Base-by-base conservation (phyloP, 2,888 invertebrate species). In the Cryptocephalus moraei region DNA sequence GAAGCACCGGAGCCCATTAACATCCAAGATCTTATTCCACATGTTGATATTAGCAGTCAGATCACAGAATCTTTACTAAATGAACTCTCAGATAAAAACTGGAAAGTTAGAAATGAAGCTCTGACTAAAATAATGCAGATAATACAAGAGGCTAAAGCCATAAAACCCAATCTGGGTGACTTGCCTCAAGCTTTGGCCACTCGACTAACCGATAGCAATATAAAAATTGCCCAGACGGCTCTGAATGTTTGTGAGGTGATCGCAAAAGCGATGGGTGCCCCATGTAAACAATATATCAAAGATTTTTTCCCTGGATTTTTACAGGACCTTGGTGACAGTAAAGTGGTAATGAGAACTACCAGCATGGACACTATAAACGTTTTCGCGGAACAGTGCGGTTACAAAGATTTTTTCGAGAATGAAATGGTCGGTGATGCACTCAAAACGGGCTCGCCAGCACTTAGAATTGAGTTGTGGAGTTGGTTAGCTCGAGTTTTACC, bases 361-460 rank as follows among this genome's bases (percentile, higher is more conserved):
- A 88, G 91, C 0, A 75, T 88, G 32, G 76, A 83, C n/a, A 88
- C 91, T 57, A 83, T 93, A 39, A 89, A 90, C 62, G 75, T 84
- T 2, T 94, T 91, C 84, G 85, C 86, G 39, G 86, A 86, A 45
- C 82, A 86, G 58, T 86, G 87, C 48, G 87, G 89, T 0, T 81
- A 82, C 56, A 83, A 84, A 51, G 86, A 86, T 56, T 82, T 87
- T 60, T 84, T 92, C 49, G 94, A 94, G 47, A 84, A 84, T 2
- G 94, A 95, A 75, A 89, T 93, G 78, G 78, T 95, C 52, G 78
- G 80, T 10, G 93, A 94, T 71, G 90, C 90, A 1, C 73, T 96
- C 4, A 88, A 87, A 66, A 71, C 79, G 0, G 93, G 93, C 47
- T 90, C 91, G 39, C 94, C 94, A 0, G 79, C 81, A 38, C 75